Evolutionary conservation across 2,113 vertebrate genomes (phyloP).

Genomic region (Diadophis punctatus): DNA sequence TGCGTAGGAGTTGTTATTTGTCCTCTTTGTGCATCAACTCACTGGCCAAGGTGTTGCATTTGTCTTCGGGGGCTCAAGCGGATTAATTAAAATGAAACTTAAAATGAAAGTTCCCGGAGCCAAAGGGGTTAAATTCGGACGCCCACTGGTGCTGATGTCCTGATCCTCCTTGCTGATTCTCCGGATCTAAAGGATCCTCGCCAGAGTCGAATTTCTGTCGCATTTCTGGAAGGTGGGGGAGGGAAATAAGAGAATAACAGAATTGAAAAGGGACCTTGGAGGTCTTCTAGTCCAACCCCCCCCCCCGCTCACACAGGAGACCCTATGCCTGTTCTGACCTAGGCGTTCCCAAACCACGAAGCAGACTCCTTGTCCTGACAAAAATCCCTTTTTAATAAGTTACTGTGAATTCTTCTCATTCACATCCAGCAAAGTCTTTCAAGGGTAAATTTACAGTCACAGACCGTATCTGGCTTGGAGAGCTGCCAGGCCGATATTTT

Average conservation of each 20-base stretch:
- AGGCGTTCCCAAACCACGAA: no score
- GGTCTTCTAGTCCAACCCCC: neutral
- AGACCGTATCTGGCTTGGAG: no score
- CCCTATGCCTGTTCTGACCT: neutral
- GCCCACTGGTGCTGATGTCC: conserved; percentile 70
- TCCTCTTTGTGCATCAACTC: neutral
- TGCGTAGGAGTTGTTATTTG: neutral
- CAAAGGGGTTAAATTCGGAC: conserved; percentile 80
- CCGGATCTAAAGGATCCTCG: conserved; percentile 80
- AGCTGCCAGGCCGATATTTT: no score
- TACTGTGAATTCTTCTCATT: no score
- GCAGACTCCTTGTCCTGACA: no score
- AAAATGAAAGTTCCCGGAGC: conserved; percentile 79
- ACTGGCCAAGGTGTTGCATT: neutral
- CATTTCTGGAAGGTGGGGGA: conserved; percentile 68
- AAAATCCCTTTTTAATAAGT: no score
- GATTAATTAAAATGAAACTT: conserved; percentile 80
- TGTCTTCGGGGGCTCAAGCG: neutral
- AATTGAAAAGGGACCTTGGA: neutral
- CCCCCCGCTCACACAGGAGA: neutral
- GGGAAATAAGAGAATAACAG: neutral
- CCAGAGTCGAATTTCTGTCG: conserved; percentile 81
- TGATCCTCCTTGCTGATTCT: conserved; percentile 77
- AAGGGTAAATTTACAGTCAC: no score
- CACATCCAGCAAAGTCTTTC: no score